Conservation (phyloP, 2,113 vertebrate genomes). For the Lota lota region DNA sequence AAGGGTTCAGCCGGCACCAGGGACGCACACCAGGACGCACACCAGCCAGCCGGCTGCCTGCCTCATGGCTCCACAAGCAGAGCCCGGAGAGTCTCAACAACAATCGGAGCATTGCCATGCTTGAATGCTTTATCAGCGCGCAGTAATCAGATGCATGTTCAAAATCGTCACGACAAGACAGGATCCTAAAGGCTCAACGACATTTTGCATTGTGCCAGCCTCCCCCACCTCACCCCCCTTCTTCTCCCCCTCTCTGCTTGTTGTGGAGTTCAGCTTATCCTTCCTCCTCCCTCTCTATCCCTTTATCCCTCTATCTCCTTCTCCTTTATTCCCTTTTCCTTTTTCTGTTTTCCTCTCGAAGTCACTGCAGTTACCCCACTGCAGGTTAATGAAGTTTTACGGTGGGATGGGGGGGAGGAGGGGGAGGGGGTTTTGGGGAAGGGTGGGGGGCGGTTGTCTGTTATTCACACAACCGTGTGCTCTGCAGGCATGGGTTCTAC, state of each 20-base stretch:
- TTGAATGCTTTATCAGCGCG: slow-evolving; percentile 52
- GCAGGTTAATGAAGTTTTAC: too few relatives aligned
- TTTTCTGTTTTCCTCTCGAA: not conserved
- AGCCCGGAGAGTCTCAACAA: slow-evolving; percentile 33
- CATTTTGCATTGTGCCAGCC: slow-evolving; percentile 65
- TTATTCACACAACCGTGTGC: too few relatives aligned
- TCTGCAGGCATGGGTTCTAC: too few relatives aligned
- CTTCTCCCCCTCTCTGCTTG: slow-evolving; percentile 23
- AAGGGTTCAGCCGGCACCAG: slow-evolving; percentile 13
- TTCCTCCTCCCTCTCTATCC: slow-evolving; percentile 3
- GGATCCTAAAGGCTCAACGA: slow-evolving; percentile 68
- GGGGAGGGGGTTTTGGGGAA: too few relatives aligned
- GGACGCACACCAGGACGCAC: not conserved
- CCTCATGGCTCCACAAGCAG: slow-evolving; percentile 17
- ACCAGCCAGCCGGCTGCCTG: slow-evolving; percentile 24
- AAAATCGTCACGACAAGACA: slow-evolving; percentile 70
- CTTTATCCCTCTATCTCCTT: not conserved
- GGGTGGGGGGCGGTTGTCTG: too few relatives aligned
- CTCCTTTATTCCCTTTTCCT: not conserved
- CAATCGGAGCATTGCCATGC: slow-evolving; percentile 34
- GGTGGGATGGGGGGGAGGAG: too few relatives aligned
- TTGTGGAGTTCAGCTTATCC: slow-evolving; percentile 45
- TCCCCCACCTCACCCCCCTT: slow-evolving; percentile 28
- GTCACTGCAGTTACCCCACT: too few relatives aligned
- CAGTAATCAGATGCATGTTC: slow-evolving; percentile 63